Base-by-base conservation (phyloP, 2,888 invertebrate genomes). In the Drosophila eohydei region DNA sequence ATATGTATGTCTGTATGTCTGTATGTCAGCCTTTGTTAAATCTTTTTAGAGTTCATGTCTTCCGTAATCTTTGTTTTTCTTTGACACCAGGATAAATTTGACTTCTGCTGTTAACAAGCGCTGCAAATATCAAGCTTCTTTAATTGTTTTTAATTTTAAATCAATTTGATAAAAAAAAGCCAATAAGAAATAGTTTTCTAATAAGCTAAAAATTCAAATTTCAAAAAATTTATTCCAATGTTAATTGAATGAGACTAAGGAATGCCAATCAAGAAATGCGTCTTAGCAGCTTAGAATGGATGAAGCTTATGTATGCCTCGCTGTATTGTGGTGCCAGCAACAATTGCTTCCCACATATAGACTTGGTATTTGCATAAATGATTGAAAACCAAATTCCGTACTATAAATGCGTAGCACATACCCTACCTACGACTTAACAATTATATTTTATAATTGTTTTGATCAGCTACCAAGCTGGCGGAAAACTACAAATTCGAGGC, bases 361-460 rank as follows among this genome's bases (percentile, higher is more conserved):
- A 50, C 48, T n/a, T n/a, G 32, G 30, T 30, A 50, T 50, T 50
- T 50, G 48, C 30, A 50, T 50, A 50, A 32, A 32, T 16, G 32
- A 50, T 32, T 16, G 48, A 50, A 32, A 26, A 5, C 16, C 16
- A 50, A 50, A 50, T 50, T 48, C 48, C 48, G 48, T 30, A 32
- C 48, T 50, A 32, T 50, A 50, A 50, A 50, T 50, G 48, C 48
- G 48, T 50, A 50, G 30, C 48, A 50, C 48, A 50, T 32, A 50
- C 48, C 48, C 48, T 50, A 32, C 32, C 48, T 50, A 16, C 48
- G 48, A 32, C 48, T 32, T 50, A 32, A n/a, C 48, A 50, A 50
- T 50, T 50, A 50, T 30, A 50, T 9, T 50, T 11, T 16, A 50
- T 50, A 50, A 50, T 50, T 50, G 48, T 11, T 11, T 14, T 14